A percentile compares a stretch with the other conserved stretches of the same genome.
Conservation (phyloP, 2,797 vertebrate species). For the Syngnathus acus region DNA sequence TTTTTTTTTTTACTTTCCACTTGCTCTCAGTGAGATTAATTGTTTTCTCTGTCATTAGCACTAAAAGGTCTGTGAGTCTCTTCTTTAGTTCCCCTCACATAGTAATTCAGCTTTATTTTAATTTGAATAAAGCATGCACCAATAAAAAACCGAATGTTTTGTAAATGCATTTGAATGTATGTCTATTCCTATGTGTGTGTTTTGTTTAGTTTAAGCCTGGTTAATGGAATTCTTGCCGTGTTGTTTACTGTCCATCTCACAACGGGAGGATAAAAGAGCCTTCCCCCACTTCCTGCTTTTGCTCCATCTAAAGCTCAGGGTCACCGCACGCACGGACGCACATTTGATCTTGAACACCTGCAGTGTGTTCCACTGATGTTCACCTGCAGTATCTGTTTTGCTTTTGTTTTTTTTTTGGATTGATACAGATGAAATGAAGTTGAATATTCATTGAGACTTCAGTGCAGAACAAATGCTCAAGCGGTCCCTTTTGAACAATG, state of each 20-base stretch:
- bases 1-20: background rate
- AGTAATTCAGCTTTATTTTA: background rate
- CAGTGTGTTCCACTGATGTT: constrained; percentile 18
- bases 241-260: constrained; percentile 51
- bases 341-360: constrained; percentile 24
- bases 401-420: background rate
- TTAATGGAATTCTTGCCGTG: constrained; percentile 33
- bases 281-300: constrained; percentile 23
- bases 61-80: background rate
- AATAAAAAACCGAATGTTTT: background rate
- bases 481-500: background rate
- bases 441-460: constrained; percentile 6
- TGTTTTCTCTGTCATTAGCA: background rate
- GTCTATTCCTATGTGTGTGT: constrained; percentile 3
- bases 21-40: background rate
- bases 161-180: background rate
- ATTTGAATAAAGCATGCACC: background rate
- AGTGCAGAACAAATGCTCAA: background rate
- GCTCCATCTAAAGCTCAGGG: background rate
- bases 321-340: background rate
- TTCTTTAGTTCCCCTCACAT: background rate
- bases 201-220: constrained; percentile 13
- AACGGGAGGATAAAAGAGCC: constrained; percentile 31
- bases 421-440: background rate
- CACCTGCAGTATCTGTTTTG: constrained; percentile 14